A percentile compares a stretch with the other conserved stretches of the same genome.
Conservation (phyloP, 2,888 invertebrate genomes). For the Scaptomyza cyrtandrae region DNA sequence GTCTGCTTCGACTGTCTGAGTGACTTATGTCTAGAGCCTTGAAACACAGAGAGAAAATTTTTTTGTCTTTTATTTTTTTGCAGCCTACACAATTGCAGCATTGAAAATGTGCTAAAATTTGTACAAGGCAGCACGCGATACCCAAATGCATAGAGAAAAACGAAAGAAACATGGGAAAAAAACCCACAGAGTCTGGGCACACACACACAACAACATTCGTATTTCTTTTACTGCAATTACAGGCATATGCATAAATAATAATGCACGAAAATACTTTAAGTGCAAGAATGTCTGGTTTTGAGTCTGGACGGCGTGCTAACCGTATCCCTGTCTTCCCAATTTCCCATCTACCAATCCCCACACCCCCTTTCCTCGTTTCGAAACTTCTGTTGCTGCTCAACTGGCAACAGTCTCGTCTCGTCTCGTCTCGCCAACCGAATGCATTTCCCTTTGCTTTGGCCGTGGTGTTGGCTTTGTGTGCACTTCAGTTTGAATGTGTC, state of each 20-base stretch:
- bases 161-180: slow-evolving; percentile 2
- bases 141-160: slow-evolving; percentile 31
- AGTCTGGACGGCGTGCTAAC: slow-evolving; percentile 9
- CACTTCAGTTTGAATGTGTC: slow-evolving; percentile 75
- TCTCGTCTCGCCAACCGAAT: slow-evolving; percentile 13
- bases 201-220: slow-evolving; percentile 34
- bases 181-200: slow-evolving; percentile 57
- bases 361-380: background rate
- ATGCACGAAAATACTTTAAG: slow-evolving; percentile 77
- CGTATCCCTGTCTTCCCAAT: slow-evolving; percentile 35
- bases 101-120: slow-evolving; percentile 63
- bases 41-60: slow-evolving; percentile 45
- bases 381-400: slow-evolving; percentile 1
- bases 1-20: slow-evolving; percentile 67
- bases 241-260: slow-evolving; percentile 81
- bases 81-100: slow-evolving; percentile 67
- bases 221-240: slow-evolving; percentile 61
- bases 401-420: slow-evolving; percentile 51
- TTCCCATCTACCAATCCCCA: background rate
- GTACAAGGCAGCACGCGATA: slow-evolving; percentile 62
- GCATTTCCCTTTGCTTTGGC: slow-evolving; percentile 4
- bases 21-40: slow-evolving; percentile 78
- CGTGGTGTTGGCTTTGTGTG: slow-evolving; percentile 41
- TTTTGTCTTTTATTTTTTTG: background rate
- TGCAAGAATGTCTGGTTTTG: slow-evolving; percentile 36